Evolutionary conservation across 2,113 vertebrate genomes (phyloP).

Genomic region (Heterochromis multidens): DNA sequence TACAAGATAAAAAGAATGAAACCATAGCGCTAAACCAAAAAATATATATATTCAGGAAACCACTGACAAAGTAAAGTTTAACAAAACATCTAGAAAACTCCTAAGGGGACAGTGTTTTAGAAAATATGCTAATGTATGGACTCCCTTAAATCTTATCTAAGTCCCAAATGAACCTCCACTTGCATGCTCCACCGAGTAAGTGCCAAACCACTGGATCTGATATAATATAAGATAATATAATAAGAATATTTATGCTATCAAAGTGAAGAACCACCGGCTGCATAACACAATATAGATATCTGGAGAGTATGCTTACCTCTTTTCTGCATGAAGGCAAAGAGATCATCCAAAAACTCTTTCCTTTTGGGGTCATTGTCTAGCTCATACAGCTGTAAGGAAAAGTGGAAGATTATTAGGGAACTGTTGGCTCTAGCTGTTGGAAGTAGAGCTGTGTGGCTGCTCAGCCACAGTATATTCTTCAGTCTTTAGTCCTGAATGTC

Average conservation of each 20-base stretch:
- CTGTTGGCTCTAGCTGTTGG: not conserved
- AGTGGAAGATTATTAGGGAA: not conserved
- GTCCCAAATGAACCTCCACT: not conserved
- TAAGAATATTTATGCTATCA: not conserved
- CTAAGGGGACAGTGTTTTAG: no score
- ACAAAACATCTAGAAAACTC: no score
- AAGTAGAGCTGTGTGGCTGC: not conserved
- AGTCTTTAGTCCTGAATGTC: not conserved
- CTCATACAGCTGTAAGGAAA: slow-evolving; percentile 86
- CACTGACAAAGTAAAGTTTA: no score
- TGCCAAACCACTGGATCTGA: not conserved
- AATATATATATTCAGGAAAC: no score
- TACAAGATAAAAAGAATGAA: not conserved
- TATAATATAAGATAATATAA: not conserved
- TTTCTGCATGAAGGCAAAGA: slow-evolving; percentile 98
- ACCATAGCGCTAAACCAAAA: no score
- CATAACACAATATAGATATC: not conserved
- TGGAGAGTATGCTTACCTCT: slow-evolving; percentile 75
- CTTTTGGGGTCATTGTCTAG: slow-evolving; percentile 91
- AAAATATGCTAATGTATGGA: not conserved
- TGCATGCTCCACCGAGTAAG: not conserved
- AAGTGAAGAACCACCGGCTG: not conserved
- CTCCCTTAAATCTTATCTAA: not conserved
- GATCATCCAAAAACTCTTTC: slow-evolving; percentile 96
- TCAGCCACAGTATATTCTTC: not conserved